These are phyloP conservation scores for Metopia argyrocephala DNA, from an alignment of 2,888 invertebrate genomes.

Conservation along the genomic window DNA sequence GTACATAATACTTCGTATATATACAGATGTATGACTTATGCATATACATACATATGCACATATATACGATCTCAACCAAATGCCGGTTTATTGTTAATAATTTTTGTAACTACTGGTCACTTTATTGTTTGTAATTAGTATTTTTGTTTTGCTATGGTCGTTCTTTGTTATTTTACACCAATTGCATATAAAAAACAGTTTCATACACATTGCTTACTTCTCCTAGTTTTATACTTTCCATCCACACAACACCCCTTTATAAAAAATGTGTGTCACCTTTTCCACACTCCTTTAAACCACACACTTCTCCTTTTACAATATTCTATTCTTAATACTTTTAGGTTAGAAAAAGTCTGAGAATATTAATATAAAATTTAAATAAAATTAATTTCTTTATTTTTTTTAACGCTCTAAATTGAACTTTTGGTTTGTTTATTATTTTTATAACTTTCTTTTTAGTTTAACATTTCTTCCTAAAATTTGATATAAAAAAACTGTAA, in stretches of 20 bases:
- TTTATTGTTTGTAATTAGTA: slow-evolving; percentile 6
- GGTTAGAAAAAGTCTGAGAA: slow-evolving; percentile 40
- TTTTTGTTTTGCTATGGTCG: slow-evolving; percentile 54
- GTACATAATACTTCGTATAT: too few relatives aligned
- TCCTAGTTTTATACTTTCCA: background rate
- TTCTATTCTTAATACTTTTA: slow-evolving; percentile 32
- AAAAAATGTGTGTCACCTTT: slow-evolving; percentile 17
- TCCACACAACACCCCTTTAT: slow-evolving; percentile 1
- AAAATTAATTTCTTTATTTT: background rate
- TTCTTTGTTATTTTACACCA: slow-evolving; percentile 31
- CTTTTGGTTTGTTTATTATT: slow-evolving; percentile 12
- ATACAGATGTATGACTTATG: too few relatives aligned
- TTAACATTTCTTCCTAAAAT: background rate
- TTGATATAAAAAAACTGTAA: slow-evolving; percentile 40
- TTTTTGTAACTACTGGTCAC: slow-evolving; percentile 27
- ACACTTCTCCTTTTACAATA: slow-evolving; percentile 25
- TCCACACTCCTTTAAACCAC: slow-evolving; percentile 1
- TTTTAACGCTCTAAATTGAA: background rate
- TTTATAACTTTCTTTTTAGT: background rate
- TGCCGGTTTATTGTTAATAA: slow-evolving; percentile 32
- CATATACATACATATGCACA: too few relatives aligned
- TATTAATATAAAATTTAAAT: background rate
- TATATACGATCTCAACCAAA: slow-evolving; percentile 4
- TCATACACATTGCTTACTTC: background rate
- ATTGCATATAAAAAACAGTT: slow-evolving; percentile 17